Evolutionary conservation across 2,888 invertebrate genomes (phyloP).

Genomic region (Taenaris catops): DNA sequence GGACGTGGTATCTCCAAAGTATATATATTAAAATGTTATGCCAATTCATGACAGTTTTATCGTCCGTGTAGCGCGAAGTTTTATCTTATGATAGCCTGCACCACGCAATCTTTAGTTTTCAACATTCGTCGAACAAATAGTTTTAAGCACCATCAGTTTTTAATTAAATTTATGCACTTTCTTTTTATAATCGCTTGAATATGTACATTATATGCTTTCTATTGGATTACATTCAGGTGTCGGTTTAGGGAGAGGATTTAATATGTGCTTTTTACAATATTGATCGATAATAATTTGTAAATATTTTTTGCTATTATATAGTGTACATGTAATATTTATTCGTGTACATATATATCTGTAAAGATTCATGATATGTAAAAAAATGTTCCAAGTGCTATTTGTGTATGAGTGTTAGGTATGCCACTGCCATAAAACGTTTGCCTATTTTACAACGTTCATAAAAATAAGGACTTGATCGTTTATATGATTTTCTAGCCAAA

Average conservation of each 20-base stretch:
- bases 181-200: constrained; percentile 20
- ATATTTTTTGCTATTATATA: constrained; percentile 72
- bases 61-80: not conserved
- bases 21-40: too few species aligned
- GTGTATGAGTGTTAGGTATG: constrained; percentile 67
- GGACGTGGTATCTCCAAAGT: too few species aligned
- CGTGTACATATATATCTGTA: constrained; percentile 54
- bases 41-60: not conserved
- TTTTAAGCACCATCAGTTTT: constrained; percentile 10
- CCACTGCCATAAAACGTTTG: constrained; percentile 60
- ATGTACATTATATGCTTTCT: constrained; percentile 22
- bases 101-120: constrained; percentile 13
- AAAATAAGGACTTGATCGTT: too few species aligned
- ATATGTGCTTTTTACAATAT: constrained; percentile 65
- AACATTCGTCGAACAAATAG: constrained; percentile 6
- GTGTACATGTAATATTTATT: constrained; percentile 52
- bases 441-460: constrained; percentile 33
- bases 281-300: constrained; percentile 63
- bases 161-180: constrained; percentile 22
- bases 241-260: constrained; percentile 46
- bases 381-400: constrained; percentile 53
- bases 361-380: constrained; percentile 47
- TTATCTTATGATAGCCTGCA: constrained; percentile 8
- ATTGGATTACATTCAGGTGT: constrained; percentile 39
- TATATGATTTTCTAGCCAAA: too few species aligned